phyloP scores from a whole-genome alignment of 2,888 invertebrate species.

The Metellina segmentata region DNA sequence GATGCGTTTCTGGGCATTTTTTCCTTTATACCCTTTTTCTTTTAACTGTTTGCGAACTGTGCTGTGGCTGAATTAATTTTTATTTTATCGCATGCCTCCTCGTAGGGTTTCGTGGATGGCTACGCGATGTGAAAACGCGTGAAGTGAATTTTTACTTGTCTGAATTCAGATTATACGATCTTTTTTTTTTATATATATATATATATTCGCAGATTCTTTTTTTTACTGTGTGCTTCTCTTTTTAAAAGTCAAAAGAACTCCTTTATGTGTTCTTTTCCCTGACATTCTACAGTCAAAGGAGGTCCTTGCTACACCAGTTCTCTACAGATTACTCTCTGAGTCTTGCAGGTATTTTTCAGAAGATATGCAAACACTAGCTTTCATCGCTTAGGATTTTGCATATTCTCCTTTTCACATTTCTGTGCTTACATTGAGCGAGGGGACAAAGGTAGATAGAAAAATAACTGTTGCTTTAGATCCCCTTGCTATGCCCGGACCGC shows the following conservation, averaged over 20 bases:
- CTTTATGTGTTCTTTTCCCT: not conserved
- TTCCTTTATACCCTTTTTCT: slow-evolving; percentile 2
- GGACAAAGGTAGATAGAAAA: no score
- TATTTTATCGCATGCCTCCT: slow-evolving; percentile 42
- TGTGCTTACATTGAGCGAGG: no score
- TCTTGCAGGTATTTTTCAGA: no score
- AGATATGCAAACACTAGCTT: no score
- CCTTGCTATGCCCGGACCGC: no score
- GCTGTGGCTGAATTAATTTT: slow-evolving; percentile 44
- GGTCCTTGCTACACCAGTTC: not conserved
- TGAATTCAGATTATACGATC: not conserved
- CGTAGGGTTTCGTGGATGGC: not conserved
- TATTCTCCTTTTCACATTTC: no score
- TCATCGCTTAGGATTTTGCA: no score
- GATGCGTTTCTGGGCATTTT: slow-evolving; percentile 17
- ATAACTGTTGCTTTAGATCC: no score
- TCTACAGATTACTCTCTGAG: not conserved
- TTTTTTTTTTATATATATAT: no score
- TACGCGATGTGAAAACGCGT: slow-evolving; percentile 47
- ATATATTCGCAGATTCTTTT: not conserved
- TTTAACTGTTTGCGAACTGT: slow-evolving; percentile 15
- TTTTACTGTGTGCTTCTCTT: slow-evolving; percentile 4
- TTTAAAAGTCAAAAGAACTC: not conserved
- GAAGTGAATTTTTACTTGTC: slow-evolving; percentile 46
- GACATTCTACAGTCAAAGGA: not conserved